Evolutionary conservation across 2,113 vertebrate species (phyloP), one percentile per base, ranked within the genome.

Genomic region (Cryptomyrus ogoouensis): DNA sequence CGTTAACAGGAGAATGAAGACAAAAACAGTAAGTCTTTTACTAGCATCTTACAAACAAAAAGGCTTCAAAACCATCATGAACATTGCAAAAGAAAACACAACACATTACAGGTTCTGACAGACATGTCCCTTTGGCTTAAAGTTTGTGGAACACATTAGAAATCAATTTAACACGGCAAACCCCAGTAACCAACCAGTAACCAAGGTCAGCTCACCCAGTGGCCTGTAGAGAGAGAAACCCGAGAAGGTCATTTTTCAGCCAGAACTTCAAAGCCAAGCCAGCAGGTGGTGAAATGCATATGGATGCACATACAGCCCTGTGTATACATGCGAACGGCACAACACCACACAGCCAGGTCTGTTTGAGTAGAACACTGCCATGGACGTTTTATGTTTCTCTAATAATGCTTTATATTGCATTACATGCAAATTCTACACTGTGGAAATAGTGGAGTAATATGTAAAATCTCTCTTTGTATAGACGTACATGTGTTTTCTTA

Each of bases 181-280:
- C 87, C 90, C 50, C 31, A 24, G 90, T 88, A 88, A 89, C 50
- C 49, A 52, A 83, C 31, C 31, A 24, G 90, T 88, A 88, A 89
- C 44, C 49, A 52, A 83, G 90, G 89, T 88, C 89, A 91, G 74
- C 47, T 49, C 44, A 89, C 35, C 83, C 88, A 88, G 87, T 91
- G 42, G 58, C 83, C 90, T 90, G 87, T 89, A 74, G 91, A 85
- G 88, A 88, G 89, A 87, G 92, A 92, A 92, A 93, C 91, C 86
- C 47, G 91, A 92, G 90, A 90, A 24, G 86, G 85, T 70, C 66
- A 53, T 50, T 89, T 56, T 85, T 87, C 47, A 24, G 88, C 42
- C 10, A 8, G 80, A 84, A 52, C 42, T 35, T 85, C 19, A 7
- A 90, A 83, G 27, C 84, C 5, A 90, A 0, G 50, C 1, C 89